Percentiles rank a stretch among this genome's conserved stretches.
Conservation (phyloP, 2,888 invertebrate species). For the Epistrophe grossulariae region DNA sequence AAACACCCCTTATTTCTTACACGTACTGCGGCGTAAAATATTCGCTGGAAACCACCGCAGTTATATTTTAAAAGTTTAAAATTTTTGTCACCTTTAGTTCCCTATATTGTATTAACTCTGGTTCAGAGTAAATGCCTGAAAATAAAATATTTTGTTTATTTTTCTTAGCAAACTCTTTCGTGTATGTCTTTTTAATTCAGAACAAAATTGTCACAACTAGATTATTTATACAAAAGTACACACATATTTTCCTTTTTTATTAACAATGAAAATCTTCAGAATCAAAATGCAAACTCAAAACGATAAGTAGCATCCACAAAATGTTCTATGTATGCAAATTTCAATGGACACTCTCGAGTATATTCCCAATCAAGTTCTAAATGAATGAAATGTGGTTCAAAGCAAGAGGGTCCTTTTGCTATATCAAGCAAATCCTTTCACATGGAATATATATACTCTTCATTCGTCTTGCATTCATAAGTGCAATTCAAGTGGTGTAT, state of each 20-base stretch:
- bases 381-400: conserved; percentile 42
- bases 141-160: too few relatives aligned
- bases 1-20: too few relatives aligned
- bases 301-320: conserved; percentile 23
- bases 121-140: too few relatives aligned
- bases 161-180: too few relatives aligned
- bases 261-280: not conserved
- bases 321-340: not conserved
- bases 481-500: conserved; percentile 2
- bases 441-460: conserved; percentile 17
- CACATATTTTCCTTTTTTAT: not conserved
- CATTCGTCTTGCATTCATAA: conserved; percentile 30
- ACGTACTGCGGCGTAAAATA: too few relatives aligned
- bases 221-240: not conserved
- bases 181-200: not conserved
- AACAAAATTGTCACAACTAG: not conserved
- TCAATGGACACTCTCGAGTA: conserved; percentile 8
- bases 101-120: too few relatives aligned
- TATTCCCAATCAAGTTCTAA: conserved; percentile 34
- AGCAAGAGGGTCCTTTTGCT: conserved; percentile 24
- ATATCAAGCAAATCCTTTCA: conserved; percentile 21
- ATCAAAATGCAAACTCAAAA: conserved; percentile 18
- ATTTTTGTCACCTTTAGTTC: too few relatives aligned
- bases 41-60: too few relatives aligned
- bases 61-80: too few relatives aligned